Base-by-base conservation (phyloP, 2,797 vertebrate species). In the Setipinna tenuifilis region DNA sequence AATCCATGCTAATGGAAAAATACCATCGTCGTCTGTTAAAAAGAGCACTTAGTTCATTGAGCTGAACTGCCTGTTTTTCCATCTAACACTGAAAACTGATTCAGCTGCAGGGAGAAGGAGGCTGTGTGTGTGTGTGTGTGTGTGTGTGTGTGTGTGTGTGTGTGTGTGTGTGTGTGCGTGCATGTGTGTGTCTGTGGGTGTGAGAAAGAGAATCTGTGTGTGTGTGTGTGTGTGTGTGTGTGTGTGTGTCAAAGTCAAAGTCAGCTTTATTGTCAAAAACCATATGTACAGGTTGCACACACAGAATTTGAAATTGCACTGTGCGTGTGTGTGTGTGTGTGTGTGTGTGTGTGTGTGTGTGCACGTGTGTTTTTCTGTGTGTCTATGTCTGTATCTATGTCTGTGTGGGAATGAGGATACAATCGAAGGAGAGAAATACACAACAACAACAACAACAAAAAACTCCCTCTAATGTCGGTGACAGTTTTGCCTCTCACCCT, bases 1-100 rank as follows among this genome's bases (percentile, higher is more conserved):
- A 19, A 21, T 78, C 31, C 71, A 78, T 17, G 19, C 31, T 41
- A 78, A 78, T 78, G 71, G 35, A 78, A 78, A 78, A 78, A 44
- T 44, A n/a, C 35, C 71, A 41, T 78, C 7, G 35, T 44, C 71
- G 19, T 78, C 71, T 44, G 71, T 78, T 78, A 44, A 44, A 78
- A 78, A 14, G 71, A 44, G 35, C 19, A 44, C 35, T 41, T 78
- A 44, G 71, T 44, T 75, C 31, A 78, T 78, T 78, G 71, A 41
- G 71, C 71, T 7, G 71, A n/a, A 19, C 78, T 31, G 50, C 28
- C 50, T 41, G 31, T 44, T 71, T 57, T 54, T 80, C 71, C n/a
- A 28, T 48, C 71, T 58, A 11, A 44, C 87, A 62, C 88, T 84
- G 88, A 41, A 88, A 87, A 28, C 61, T 23, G 12, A 62, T 31